A percentile compares a stretch with the other conserved stretches of the same genome.
These are phyloP conservation scores for Lindbergichthys nudifrons DNA, from an alignment of 2,797 vertebrate genomes.

Conservation along the genomic window DNA sequence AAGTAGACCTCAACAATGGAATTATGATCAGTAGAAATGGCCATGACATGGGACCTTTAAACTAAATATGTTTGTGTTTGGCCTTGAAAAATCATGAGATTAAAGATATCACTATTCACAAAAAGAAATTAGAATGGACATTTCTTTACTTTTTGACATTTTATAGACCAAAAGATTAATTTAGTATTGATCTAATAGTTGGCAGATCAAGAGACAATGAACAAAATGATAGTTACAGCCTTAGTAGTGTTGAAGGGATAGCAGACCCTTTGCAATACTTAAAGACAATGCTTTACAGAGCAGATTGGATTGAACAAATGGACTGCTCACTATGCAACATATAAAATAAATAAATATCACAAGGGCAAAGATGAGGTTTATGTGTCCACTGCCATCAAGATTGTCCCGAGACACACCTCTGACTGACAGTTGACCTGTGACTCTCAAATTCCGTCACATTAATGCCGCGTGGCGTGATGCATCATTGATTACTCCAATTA, in stretches of 20 bases:
- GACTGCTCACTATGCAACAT: background rate
- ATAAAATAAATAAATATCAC: constrained; percentile 14
- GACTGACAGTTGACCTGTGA: background rate
- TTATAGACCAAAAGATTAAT: too few relatives aligned
- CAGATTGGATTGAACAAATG: background rate
- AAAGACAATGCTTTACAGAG: background rate
- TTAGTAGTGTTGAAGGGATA: background rate
- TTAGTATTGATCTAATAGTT: too few relatives aligned
- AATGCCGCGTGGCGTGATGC: background rate
- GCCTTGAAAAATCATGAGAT: too few relatives aligned
- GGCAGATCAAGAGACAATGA: too few relatives aligned
- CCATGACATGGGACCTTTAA: too few relatives aligned
- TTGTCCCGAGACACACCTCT: constrained; percentile 25
- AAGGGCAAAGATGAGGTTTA: constrained; percentile 52
- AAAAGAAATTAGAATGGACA: too few relatives aligned
- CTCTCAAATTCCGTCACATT: background rate
- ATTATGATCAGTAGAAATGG: too few relatives aligned
- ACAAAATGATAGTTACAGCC: too few relatives aligned
- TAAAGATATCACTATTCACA: too few relatives aligned
- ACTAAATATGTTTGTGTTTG: too few relatives aligned
- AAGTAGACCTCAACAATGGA: too few relatives aligned
- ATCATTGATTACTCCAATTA: constrained; percentile 1
- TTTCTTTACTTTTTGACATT: too few relatives aligned
- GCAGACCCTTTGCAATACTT: background rate
- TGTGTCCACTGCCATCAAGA: constrained; percentile 9